Evolutionary conservation across 2,113 vertebrate genomes (phyloP).

Genomic region (Suricata suricatta): DNA sequence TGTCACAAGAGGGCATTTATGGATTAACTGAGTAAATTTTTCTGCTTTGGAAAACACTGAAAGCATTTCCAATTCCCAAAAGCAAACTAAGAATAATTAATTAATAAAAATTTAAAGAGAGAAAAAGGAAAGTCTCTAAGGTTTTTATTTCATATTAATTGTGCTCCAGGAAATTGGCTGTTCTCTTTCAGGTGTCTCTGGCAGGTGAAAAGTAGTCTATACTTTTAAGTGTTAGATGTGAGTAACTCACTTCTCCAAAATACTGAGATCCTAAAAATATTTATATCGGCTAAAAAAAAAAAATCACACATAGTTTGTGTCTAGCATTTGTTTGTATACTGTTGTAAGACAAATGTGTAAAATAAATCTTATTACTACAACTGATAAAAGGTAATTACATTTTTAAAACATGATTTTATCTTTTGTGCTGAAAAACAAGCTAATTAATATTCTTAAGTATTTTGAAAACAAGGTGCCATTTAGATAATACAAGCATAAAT

Average conservation of each 20-base stretch:
- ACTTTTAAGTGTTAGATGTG: not conserved
- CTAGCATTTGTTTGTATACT: conserved; percentile 52
- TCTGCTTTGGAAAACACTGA: conserved; percentile 76
- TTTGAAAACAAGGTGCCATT: conserved; percentile 79
- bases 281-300: not conserved
- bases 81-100: conserved; percentile 68
- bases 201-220: not conserved
- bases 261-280: conserved; percentile 39
- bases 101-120: conserved; percentile 49
- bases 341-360: conserved; percentile 40
- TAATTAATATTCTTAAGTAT: conserved; percentile 77
- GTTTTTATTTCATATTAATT: conserved; percentile 38
- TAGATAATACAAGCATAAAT: conserved; percentile 69
- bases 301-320: conserved; percentile 61
- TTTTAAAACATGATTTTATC: conserved; percentile 66
- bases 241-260: conserved; percentile 42
- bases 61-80: conserved; percentile 69
- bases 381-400: conserved; percentile 51
- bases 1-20: conserved; percentile 91
- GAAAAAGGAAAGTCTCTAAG: not conserved
- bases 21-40: conserved; percentile 83
- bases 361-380: conserved; percentile 55
- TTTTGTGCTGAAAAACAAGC: conserved; percentile 69
- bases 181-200: conserved; percentile 41
- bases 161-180: not conserved